A percentile compares a stretch with the other conserved stretches of the same genome.
Conservation (phyloP, 1,140 invertebrate species). For the Bombus difficillimus region DNA sequence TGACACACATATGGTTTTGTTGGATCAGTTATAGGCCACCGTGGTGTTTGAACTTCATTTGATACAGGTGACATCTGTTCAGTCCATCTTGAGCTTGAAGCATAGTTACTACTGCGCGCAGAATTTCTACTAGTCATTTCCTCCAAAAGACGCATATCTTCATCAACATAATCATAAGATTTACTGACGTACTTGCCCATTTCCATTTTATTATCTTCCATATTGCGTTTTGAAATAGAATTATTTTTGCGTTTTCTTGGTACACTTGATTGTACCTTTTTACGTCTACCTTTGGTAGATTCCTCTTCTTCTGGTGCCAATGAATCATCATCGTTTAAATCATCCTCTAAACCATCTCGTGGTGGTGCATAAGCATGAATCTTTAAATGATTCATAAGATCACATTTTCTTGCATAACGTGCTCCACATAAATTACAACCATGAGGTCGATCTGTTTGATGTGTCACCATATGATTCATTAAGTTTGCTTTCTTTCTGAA, state of each 20-base stretch:
- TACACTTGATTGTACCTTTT: slow-evolving; percentile 76
- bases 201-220: slow-evolving; percentile 69
- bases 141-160: slow-evolving; percentile 81
- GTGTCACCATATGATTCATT: slow-evolving; percentile 92
- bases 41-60: slow-evolving; percentile 71
- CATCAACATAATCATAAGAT: slow-evolving; percentile 80
- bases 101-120: slow-evolving; percentile 81
- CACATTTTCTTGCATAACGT: slow-evolving; percentile 89
- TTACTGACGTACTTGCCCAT: slow-evolving; percentile 74
- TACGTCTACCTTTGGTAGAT: slow-evolving; percentile 77
- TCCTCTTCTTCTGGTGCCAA: slow-evolving; percentile 77
- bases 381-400: slow-evolving; percentile 92
- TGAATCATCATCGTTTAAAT: slow-evolving; percentile 82
- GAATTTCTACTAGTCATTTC: slow-evolving; percentile 77
- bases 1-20: slow-evolving; percentile 91
- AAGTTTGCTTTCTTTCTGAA: slow-evolving; percentile 92
- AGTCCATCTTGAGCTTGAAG: slow-evolving; percentile 77
- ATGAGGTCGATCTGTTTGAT: slow-evolving; percentile 90
- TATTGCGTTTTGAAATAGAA: slow-evolving; percentile 65
- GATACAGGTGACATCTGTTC: slow-evolving; percentile 66
- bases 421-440: slow-evolving; percentile 91
- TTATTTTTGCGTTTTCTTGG: slow-evolving; percentile 79
- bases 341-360: slow-evolving; percentile 81
- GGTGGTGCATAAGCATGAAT: slow-evolving; percentile 89
- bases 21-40: slow-evolving; percentile 87